Base-by-base conservation (phyloP, 2,797 vertebrate species). In the Nannoperca australis region DNA sequence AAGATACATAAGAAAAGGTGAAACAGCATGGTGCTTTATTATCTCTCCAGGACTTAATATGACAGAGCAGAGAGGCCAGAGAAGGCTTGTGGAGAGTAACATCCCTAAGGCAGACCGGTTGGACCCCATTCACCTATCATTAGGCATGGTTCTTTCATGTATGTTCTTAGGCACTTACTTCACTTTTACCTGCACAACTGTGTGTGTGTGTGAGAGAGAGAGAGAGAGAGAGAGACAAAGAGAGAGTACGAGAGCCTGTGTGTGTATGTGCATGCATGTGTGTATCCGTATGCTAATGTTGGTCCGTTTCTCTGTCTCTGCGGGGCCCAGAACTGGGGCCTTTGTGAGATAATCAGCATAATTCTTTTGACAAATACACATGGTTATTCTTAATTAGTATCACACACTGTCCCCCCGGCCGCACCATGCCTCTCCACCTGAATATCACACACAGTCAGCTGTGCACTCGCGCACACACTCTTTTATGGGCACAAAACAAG, bases 351-450 rank as follows among this genome's bases (percentile, higher is more conserved):
- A 94, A 95, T 96, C 95, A 95, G 94, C 95, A 96, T 96, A 96
- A 96, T 96, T 96, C 93, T 94, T 95, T 92, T 96, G 95, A 96
- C 95, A 95, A 96, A 95, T 96, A 95, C 95, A 95, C 95, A 95
- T 96, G 95, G 95, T 96, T 96, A 96, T 95, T 95, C 95, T 96
- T 96, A 96, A 96, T 96, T 96, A 96, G 94, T 95, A 95, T 96
- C 95, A 96, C 93, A 94, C 89, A 92, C 87, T 94, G 91, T 93
- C 94, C 95, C 91, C 85, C 79, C 76, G 86, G 91, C 89, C 77
- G 84, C 90, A 91, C 93, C 87, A 83, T 91, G 94, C 86, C 94
- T 94, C 93, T 95, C 92, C 92, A 93, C 91, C 94, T 94, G 93
- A 95, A 95, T 91, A 95, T 94, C 92, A 91, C 76, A 88, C 88